phyloP scores from a whole-genome alignment of 1,140 invertebrate species.

The Bombus pyrosoma region DNA sequence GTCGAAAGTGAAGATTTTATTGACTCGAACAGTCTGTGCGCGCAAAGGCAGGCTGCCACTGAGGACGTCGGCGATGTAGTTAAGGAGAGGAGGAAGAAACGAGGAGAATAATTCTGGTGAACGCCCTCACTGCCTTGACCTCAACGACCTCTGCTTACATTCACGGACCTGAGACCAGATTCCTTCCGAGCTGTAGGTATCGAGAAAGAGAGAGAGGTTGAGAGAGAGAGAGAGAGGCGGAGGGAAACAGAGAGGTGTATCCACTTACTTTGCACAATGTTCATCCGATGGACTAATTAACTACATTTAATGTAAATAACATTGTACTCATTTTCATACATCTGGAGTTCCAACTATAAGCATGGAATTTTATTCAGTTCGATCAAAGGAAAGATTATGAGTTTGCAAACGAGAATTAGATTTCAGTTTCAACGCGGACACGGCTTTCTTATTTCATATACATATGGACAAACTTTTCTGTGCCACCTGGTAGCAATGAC shows the following conservation, averaged over 20 bases:
- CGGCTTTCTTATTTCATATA: too few relatives aligned
- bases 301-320: neutral
- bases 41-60: slow-evolving; percentile 20
- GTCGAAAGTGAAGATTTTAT: slow-evolving; percentile 54
- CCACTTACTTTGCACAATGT: slow-evolving; percentile 41
- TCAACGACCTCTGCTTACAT: slow-evolving; percentile 66
- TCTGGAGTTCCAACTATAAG: neutral
- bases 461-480: too few relatives aligned
- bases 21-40: slow-evolving; percentile 48
- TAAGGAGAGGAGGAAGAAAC: slow-evolving; percentile 62
- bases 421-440: too few relatives aligned
- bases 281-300: neutral
- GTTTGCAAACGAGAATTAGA: neutral
- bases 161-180: slow-evolving; percentile 65
- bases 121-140: slow-evolving; percentile 74
- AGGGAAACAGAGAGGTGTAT: neutral
- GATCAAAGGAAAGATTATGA: neutral
- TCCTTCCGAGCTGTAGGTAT: slow-evolving; percentile 54
- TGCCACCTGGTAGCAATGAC: too few relatives aligned
- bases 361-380: neutral
- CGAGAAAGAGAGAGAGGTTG: neutral
- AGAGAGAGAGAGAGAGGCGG: neutral
- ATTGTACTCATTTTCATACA: neutral
- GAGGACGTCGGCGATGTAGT: slow-evolving; percentile 44
- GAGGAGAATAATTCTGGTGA: slow-evolving; percentile 74